Evolutionary conservation across 2,888 invertebrate genomes (phyloP).

Genomic region (Acleris holmiana): DNA sequence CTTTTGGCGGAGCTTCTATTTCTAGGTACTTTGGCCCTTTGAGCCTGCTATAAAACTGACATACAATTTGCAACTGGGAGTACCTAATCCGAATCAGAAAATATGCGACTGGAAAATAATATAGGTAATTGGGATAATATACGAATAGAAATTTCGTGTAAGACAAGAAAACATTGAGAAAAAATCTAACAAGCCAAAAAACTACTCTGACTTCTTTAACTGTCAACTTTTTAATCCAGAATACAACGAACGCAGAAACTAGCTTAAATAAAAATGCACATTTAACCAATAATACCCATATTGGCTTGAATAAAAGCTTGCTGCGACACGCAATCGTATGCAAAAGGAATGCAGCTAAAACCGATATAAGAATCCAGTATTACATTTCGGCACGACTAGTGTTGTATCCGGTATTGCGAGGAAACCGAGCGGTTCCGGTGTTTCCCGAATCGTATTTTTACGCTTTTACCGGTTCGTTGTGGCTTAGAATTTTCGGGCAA

Average conservation of each 20-base stretch:
- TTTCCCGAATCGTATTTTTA: conserved; percentile 22
- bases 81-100: no score
- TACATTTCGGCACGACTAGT: conserved; percentile 17
- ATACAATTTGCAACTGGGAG: no score
- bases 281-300: background rate
- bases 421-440: conserved; percentile 11
- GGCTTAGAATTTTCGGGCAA: conserved; percentile 17
- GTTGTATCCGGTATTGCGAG: conserved; percentile 19
- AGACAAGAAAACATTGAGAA: no score
- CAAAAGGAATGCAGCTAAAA: conserved; percentile 2
- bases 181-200: no score
- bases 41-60: no score
- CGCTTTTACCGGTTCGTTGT: conserved; percentile 16
- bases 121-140: no score
- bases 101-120: no score
- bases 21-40: no score
- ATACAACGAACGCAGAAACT: background rate
- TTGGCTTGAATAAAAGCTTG: background rate
- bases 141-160: no score
- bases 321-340: background rate
- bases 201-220: no score
- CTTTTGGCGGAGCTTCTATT: no score
- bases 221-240: no score
- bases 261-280: background rate
- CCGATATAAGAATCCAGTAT: conserved; percentile 17